phyloP scores from a whole-genome alignment of 2,888 invertebrate genomes.

The Hypomecis punctinalis region DNA sequence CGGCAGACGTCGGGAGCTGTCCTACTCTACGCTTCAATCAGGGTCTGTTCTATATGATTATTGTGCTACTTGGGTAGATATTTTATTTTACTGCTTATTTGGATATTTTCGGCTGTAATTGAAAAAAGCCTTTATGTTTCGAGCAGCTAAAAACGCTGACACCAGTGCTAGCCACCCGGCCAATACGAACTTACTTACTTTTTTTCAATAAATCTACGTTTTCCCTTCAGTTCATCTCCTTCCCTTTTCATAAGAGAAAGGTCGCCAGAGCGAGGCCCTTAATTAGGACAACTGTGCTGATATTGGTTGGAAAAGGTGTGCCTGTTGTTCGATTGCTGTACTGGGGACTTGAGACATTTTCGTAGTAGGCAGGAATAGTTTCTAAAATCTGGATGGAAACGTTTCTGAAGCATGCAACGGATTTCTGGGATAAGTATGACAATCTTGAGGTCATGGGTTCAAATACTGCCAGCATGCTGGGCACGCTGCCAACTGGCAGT shows the following conservation, averaged over 20 bases:
- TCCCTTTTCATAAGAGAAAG: constrained; percentile 81
- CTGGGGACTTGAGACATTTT: constrained; percentile 42
- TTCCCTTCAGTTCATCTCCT: constrained; percentile 7
- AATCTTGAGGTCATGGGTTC: too few species aligned
- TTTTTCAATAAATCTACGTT: not conserved
- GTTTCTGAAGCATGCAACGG: too few species aligned
- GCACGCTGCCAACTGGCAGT: too few species aligned
- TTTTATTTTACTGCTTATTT: constrained; percentile 32
- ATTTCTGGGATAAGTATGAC: too few species aligned
- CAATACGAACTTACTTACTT: not conserved
- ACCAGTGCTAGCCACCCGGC: too few species aligned
- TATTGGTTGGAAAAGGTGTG: constrained; percentile 79
- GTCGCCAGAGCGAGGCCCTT: constrained; percentile 76
- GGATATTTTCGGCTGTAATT: too few species aligned
- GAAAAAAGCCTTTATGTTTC: too few species aligned
- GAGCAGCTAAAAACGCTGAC: too few species aligned
- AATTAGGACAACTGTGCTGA: constrained; percentile 81
- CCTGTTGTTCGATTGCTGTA: constrained; percentile 51
- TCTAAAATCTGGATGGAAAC: too few species aligned
- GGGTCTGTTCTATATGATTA: constrained; percentile 52
- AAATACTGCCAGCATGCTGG: too few species aligned
- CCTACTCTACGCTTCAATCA: constrained; percentile 51
- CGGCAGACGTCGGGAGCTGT: constrained; percentile 42
- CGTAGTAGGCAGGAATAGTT: not conserved
- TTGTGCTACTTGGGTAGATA: constrained; percentile 33